Evolutionary conservation across 2,888 invertebrate genomes (phyloP), one percentile per base, ranked within the genome.

Genomic region (Cheilosia vulpina): DNA sequence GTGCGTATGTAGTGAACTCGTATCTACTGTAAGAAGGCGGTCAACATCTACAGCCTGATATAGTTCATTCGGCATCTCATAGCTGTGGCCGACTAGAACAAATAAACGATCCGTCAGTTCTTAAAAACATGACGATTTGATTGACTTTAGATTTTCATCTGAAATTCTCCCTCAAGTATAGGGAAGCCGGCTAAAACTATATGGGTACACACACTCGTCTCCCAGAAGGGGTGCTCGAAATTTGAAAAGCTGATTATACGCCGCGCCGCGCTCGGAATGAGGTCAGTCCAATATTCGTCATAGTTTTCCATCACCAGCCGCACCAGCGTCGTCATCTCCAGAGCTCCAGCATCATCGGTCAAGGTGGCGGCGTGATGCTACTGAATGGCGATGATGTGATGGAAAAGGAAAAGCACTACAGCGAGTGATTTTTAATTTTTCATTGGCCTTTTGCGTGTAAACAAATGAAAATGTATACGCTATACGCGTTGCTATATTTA

Each of bases 261-360:
- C 27, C 34, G 43, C 58, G 13, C 45, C 57, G 5, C 47, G 24
- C 13, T 47, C 43, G 41, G 34, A 52, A 81, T 76, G 73, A 78
- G 83, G 78, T 83, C 78, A 78, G 52, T 52, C 62, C 66, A n/a
- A 57, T 53, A 78, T 62, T 73, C 83, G 83, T 83, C 83, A 83
- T 69, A 34, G 57, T 73, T 78, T n/a, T 52, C 68, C 66, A 38
- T n/a, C 45, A 15, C 27, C 11, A 21, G 21, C 38, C 55, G 27
- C 27, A 55, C 24, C 55, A 31, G 15, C 43, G 27, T 66, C 71
- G 60, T 65, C 57, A 65, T 65, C 38, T 83, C 66, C 62, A 73
- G 68, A n/a, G 34, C 34, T 34, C 43, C 45, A 53, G 60, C 81
- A 77, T 71, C 77, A 72, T 60, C 83, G 83, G 83, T 83, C 83